Conservation (phyloP, 2,113 vertebrate species). For the Aleadryas rufinucha region DNA sequence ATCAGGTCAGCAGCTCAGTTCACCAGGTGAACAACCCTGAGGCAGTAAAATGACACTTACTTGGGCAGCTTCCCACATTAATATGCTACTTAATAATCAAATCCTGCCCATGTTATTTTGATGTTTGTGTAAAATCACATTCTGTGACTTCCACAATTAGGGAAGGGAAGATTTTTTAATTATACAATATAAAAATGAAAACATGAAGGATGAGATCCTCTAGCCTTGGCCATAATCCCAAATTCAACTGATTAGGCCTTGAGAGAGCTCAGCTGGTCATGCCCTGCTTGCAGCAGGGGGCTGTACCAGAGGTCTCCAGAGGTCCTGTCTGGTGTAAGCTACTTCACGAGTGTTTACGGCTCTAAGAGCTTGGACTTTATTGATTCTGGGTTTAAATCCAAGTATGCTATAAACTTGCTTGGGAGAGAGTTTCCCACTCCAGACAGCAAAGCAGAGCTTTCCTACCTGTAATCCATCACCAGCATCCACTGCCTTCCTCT, state of each 20-base stretch:
- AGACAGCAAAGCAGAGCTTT: not conserved
- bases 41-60: not conserved
- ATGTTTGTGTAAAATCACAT: not conserved
- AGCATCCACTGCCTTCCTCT: not conserved
- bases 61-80: not conserved
- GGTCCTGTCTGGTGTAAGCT: not conserved
- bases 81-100: not conserved
- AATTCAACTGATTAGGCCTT: not conserved
- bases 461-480: not conserved
- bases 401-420: not conserved
- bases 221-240: not conserved
- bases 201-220: not conserved
- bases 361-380: not conserved
- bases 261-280: not conserved
- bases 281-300: not conserved
- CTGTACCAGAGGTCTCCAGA: not conserved
- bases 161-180: not conserved
- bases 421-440: not conserved
- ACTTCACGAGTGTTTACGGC: not conserved
- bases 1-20: not conserved
- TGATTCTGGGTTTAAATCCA: not conserved
- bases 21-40: not conserved
- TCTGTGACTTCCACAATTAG: not conserved
- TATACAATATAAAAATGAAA: not conserved
- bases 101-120: not conserved